Base-by-base conservation (phyloP, 2,888 invertebrate genomes). In the Eilema sororculum region DNA sequence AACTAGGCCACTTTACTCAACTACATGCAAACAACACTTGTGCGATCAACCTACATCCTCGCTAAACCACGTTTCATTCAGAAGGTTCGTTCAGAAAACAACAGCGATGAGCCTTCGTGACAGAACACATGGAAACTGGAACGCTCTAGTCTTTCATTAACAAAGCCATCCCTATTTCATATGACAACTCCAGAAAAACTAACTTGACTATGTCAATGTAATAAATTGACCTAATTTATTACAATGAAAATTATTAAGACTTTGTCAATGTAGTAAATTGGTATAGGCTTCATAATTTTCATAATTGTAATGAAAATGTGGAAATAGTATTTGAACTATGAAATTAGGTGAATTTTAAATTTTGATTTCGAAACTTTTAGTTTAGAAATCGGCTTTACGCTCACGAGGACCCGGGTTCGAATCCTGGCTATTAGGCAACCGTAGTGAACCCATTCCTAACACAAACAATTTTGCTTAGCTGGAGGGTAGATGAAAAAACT, bases 171-270 rank as follows among this genome's bases (percentile, higher is more conserved):
- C 75, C 76, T 74, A 77, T 79, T 77, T 66, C 74, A 77, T 76
- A 74, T 73, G 73, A 68, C 70, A 74, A 74, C 72, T 73, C 72
- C 52, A 52, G 52, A 52, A 65, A 74, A 74, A 62, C 61, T 67
- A 37, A 65, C 74, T 79, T 81, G 74, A 81, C 3, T 81, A 69
- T 79, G 81, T 79, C 75, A 75, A 79, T 76, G 79, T 74, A 72
- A 72, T 77, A 75, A 28, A 28, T 28, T 28, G 28, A 28, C 2
- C 2, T 28, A 28, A 28, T 28, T n/a, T 5, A 28, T 5, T 5
- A 28, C 28, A 28, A 5, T 28, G 28, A 28, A 28, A 5, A 28
- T 28, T 28, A 5, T 28, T 28, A 28, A 28, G 28, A 28, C 28
- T 28, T 4, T 5, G 28, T 28, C 28, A 28, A n/a, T n/a, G n/a